These are phyloP conservation scores for Monopterus albus DNA, from an alignment of 2,113 vertebrate species.

Conservation along the genomic window DNA sequence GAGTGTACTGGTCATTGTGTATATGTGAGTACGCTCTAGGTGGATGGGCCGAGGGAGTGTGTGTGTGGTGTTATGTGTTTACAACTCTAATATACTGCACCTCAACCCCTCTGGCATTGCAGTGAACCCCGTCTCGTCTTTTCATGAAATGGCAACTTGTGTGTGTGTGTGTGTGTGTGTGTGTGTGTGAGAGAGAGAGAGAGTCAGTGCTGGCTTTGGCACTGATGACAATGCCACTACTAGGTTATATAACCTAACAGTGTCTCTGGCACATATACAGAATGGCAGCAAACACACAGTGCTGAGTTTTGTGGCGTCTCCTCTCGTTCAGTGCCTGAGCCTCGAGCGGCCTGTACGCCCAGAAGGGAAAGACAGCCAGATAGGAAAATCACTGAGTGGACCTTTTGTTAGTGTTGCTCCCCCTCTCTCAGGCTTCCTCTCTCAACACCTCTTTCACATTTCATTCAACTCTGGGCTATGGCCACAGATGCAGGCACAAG, in stretches of 20 bases:
- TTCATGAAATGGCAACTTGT: slow-evolving; percentile 36
- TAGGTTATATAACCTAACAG: slow-evolving; percentile 57
- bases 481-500: slow-evolving; percentile 36
- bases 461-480: slow-evolving; percentile 36
- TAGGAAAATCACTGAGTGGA: slow-evolving; percentile 62
- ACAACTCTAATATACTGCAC: slow-evolving; percentile 33
- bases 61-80: slow-evolving; percentile 13
- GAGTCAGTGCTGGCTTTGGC: slow-evolving; percentile 54
- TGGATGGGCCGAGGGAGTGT: slow-evolving; percentile 16
- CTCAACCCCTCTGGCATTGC: neutral
- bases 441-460: slow-evolving; percentile 34
- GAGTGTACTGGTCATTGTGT: slow-evolving; percentile 38
- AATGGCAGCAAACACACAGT: slow-evolving; percentile 33
- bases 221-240: slow-evolving; percentile 35
- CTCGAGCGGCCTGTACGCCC: slow-evolving; percentile 37
- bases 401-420: slow-evolving; percentile 45
- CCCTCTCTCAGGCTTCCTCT: slow-evolving; percentile 23
- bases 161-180: slow-evolving; percentile 29
- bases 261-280: slow-evolving; percentile 22
- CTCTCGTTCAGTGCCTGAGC: slow-evolving; percentile 47
- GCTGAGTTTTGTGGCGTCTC: slow-evolving; percentile 45
- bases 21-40: slow-evolving; percentile 20
- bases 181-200: no score
- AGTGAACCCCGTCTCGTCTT: slow-evolving; percentile 41
- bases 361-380: slow-evolving; percentile 42